Evolutionary conservation across 2,888 invertebrate species (phyloP).

Genomic region (Sesamia inferens): DNA sequence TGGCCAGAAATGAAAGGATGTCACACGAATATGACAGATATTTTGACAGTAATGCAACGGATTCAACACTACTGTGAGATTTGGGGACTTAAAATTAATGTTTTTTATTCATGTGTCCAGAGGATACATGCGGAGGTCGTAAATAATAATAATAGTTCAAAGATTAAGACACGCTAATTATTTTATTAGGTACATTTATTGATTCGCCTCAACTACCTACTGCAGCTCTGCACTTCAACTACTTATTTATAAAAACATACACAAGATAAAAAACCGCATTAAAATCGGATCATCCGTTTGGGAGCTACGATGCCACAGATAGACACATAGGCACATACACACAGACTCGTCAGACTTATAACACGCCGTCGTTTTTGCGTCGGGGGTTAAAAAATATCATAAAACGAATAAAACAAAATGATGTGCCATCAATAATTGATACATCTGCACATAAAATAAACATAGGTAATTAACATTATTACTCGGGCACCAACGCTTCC

Average conservation of each 20-base stretch:
- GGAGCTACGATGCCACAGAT: too few species aligned
- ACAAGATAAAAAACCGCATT: background rate
- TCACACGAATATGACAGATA: conserved; percentile 89
- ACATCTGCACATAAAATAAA: conserved; percentile 69
- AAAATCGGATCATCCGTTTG: too few species aligned
- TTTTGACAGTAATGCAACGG: conserved; percentile 90
- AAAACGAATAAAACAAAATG: background rate
- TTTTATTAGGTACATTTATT: background rate
- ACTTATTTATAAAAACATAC: background rate
- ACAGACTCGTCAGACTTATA: too few species aligned
- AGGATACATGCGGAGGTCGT: conserved; percentile 15
- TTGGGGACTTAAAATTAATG: conserved; percentile 73
- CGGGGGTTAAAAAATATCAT: too few species aligned
- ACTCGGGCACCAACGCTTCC: conserved; percentile 82
- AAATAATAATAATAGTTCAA: background rate
- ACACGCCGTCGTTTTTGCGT: too few species aligned
- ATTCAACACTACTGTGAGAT: conserved; percentile 72
- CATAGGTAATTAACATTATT: conserved; percentile 78
- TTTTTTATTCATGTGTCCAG: conserved; percentile 64
- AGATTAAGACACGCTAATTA: background rate
- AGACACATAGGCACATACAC: too few species aligned
- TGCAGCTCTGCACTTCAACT: background rate
- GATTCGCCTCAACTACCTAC: too few species aligned
- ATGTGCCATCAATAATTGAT: conserved; percentile 19
- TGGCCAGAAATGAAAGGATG: conserved; percentile 86